Evolutionary conservation across 2,113 vertebrate genomes (phyloP).

Genomic region (Alligator sinensis): DNA sequence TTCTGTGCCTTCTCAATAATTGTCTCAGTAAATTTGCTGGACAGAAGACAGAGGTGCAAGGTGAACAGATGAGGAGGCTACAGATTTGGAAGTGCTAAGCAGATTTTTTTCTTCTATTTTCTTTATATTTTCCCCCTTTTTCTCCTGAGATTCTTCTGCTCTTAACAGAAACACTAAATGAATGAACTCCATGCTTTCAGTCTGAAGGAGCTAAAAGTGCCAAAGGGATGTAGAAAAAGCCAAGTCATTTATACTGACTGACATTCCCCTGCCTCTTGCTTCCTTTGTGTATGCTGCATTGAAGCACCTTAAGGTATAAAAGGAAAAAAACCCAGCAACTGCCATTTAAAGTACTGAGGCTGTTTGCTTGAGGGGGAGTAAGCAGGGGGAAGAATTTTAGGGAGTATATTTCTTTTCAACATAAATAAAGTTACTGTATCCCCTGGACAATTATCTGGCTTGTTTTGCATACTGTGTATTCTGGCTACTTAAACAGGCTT

Average conservation of each 20-base stretch:
- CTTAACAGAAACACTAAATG: not conserved
- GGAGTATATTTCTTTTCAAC: not conserved
- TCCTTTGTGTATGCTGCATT: not conserved
- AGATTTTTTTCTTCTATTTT: not conserved
- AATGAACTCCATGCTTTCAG: not conserved
- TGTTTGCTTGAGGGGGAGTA: not conserved
- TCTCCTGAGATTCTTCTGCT: not conserved
- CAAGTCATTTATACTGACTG: not conserved
- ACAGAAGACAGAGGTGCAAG: not conserved
- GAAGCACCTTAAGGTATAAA: not conserved
- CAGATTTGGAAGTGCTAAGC: not conserved
- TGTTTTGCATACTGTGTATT: not conserved
- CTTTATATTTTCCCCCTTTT: not conserved
- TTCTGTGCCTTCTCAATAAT: not conserved
- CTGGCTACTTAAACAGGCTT: not conserved
- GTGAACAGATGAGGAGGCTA: not conserved
- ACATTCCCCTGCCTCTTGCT: constrained; percentile 10
- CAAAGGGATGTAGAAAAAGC: not conserved
- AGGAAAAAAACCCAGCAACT: not conserved
- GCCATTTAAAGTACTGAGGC: not conserved
- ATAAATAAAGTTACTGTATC: not conserved
- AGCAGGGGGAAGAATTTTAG: not conserved
- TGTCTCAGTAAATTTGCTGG: not conserved
- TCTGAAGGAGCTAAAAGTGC: not conserved
- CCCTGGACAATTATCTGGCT: not conserved